phyloP scores from a whole-genome alignment of 1,140 invertebrate species.

The Globodera rostochiensis region DNA sequence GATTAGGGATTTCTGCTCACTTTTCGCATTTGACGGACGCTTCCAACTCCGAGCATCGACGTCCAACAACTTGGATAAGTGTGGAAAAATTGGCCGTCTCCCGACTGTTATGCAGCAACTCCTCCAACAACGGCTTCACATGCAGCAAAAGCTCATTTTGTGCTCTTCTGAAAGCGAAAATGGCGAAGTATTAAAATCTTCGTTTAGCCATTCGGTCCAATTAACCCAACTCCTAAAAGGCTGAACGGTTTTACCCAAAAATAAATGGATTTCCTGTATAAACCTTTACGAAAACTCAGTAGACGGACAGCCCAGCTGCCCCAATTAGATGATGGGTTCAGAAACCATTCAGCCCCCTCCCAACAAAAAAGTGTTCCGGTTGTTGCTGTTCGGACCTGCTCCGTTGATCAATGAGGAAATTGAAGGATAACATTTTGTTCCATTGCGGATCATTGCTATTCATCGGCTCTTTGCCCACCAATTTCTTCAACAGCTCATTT shows the following conservation, averaged over 20 bases:
- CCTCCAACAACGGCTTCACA: constrained; percentile 75
- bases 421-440: constrained; percentile 87
- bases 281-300: not conserved
- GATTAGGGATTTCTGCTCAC: constrained; percentile 69
- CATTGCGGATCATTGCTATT: constrained; percentile 87
- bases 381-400: constrained; percentile 41
- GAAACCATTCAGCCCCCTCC: no score
- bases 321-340: not conserved
- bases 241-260: no score
- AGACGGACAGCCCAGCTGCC: no score
- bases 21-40: constrained; percentile 82
- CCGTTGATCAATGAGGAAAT: constrained; percentile 71
- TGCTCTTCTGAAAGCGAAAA: constrained; percentile 72
- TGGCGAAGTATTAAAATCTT: not conserved
- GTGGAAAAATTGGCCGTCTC: constrained; percentile 84
- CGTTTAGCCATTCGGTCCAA: no score
- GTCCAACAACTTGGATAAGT: constrained; percentile 80
- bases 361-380: no score
- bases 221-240: no score
- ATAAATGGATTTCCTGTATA: not conserved
- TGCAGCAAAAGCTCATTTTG: constrained; percentile 79
- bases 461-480: constrained; percentile 79
- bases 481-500: constrained; percentile 79
- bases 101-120: constrained; percentile 78
- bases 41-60: constrained; percentile 78